These are phyloP conservation scores for Hormiphora californensis DNA, from an alignment of 37 sponge, comb jelly and placozoan genomes.

Conservation along the genomic window DNA sequence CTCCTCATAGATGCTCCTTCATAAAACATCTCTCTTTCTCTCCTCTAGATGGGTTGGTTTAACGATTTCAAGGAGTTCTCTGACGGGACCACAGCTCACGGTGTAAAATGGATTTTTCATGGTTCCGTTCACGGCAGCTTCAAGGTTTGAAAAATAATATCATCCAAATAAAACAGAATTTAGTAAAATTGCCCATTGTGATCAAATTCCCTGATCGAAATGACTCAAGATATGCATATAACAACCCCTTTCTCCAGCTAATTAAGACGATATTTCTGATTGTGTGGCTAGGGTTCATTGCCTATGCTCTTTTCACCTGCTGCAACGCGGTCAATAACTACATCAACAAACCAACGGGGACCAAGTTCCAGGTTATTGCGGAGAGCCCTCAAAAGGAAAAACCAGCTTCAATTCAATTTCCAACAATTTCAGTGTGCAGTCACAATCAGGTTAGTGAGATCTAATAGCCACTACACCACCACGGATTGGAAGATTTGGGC, in stretches of 20 bases:
- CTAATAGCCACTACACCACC: too few relatives aligned
- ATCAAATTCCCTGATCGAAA: neutral
- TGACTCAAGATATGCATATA: neutral
- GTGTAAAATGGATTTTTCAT: slow-evolving; percentile 8
- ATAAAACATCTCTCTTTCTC: too few relatives aligned
- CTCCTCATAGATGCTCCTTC: too few relatives aligned
- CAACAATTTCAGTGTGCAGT: slow-evolving; percentile 18
- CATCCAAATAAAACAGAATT: too few relatives aligned
- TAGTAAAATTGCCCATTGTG: too few relatives aligned
- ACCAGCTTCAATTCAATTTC: neutral
- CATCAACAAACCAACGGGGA: neutral
- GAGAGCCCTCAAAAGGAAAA: neutral
- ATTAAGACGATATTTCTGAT: neutral
- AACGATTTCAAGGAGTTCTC: slow-evolving; percentile 26
- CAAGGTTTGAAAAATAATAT: too few relatives aligned
- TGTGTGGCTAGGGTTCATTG: neutral
- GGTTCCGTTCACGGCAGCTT: slow-evolving; percentile 1
- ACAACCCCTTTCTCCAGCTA: neutral
- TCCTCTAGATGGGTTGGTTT: slow-evolving; percentile 26
- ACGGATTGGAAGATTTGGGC: too few relatives aligned
- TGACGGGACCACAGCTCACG: slow-evolving; percentile 17
- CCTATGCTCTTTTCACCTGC: neutral
- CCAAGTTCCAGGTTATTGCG: slow-evolving; percentile 21
- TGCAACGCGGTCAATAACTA: neutral
- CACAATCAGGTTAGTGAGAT: neutral